Evolutionary conservation across 92 coral and sea anemone genomes (phyloP).

Genomic region (Paramuricea clavata): DNA sequence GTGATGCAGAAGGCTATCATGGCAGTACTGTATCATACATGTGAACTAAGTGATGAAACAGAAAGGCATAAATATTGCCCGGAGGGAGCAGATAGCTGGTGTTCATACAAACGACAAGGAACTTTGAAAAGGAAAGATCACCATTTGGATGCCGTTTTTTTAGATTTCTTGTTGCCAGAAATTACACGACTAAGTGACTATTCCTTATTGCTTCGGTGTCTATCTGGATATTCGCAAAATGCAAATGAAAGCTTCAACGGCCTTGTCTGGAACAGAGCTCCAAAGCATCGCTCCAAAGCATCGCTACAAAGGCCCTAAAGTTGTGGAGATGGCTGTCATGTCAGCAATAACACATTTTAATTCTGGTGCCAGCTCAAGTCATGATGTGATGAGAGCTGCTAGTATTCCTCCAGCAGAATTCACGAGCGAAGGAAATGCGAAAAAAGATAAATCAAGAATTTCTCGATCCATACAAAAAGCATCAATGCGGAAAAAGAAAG

Average conservation of each 20-base stretch:
- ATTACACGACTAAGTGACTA: conserved; percentile 48
- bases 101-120: too few relatives aligned
- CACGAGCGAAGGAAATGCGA: conserved; percentile 10
- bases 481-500: too few relatives aligned
- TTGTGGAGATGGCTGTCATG: conserved; percentile 41
- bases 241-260: too few relatives aligned
- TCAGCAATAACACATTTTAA: conserved; percentile 41
- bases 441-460: conserved; percentile 20
- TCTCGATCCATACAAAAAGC: too few relatives aligned
- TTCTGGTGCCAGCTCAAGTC: conserved; percentile 46
- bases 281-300: too few relatives aligned
- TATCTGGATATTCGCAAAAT: too few relatives aligned
- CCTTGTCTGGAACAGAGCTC: too few relatives aligned
- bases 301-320: too few relatives aligned
- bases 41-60: conserved; percentile 4
- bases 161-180: too few relatives aligned
- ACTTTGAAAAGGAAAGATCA: too few relatives aligned
- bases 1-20: too few relatives aligned
- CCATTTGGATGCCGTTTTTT: too few relatives aligned
- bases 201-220: conserved; percentile 48
- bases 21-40: conserved; percentile 26
- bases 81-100: background rate
- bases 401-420: conserved; percentile 20
- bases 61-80: conserved; percentile 2
- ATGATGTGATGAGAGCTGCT: conserved; percentile 25